Base-by-base conservation (phyloP, 2,113 vertebrate species). In the Sceloporus undulatus region DNA sequence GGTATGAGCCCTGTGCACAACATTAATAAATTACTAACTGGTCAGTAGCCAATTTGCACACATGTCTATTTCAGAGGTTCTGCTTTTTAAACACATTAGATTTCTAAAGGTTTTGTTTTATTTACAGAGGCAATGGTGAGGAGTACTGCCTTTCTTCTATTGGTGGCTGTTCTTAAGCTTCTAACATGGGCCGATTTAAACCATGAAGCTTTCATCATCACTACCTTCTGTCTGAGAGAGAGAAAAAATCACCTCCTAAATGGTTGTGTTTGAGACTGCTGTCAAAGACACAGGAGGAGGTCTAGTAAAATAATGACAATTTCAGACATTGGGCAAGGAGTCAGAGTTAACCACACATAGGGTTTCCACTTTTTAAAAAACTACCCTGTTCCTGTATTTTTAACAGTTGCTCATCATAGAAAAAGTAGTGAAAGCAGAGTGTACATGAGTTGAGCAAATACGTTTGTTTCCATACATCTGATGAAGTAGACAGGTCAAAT, bases 31-130 rank as follows among this genome's bases (percentile, higher is more conserved):
- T 38, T 65, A 66, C 38, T 75, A 75, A 76, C 54, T 82, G 48
- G 52, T 88, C 38, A 42, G 59, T 52, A 87, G n/a, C n/a, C 68
- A 70, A 78, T 78, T 78, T 78, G 14, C 19, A n/a, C 18, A 66
- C 29, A 66, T 68, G 27, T 9, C 25, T 70, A 14, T 40, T 81
- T 65, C 11, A 81, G 79, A 81, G 65, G 13, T 79, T 14, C 40
- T 48, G 62, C 75, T 86, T 68, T 66, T 34, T 66, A n/a, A 68
- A 86, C 40, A 21, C 19, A 68, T 68, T 42, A n/a, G 59, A 4
- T 29, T 52, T n/a, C 29, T 10, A 40, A 52, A 48, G 27, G 25
- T 10, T 83, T 42, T 48, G 25, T 52, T 10, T 48, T 59, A 10
- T 52, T 38, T 62, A 29, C 8, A 75, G 25, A 59, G 1, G 16